A percentile compares a stretch with the other conserved stretches of the same genome.
Evolutionary conservation across 2,888 invertebrate species (phyloP).

Genomic region (Schizaphis graminum): DNA sequence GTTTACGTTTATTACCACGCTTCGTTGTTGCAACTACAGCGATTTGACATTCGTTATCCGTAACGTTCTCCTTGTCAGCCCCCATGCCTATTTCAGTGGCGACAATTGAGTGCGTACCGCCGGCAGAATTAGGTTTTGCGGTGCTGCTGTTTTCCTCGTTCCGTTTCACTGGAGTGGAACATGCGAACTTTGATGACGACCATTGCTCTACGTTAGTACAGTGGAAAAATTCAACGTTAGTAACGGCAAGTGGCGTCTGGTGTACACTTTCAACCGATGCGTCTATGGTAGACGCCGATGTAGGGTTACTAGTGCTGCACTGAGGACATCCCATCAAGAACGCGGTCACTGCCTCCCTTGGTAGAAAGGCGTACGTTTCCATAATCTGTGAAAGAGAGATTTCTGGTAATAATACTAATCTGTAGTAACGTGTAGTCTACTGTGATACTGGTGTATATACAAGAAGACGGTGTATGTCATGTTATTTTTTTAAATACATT

Average conservation of each 20-base stretch:
- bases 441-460: neutral
- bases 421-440: neutral
- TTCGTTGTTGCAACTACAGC: conserved; percentile 47
- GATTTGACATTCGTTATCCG: neutral
- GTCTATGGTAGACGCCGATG: conserved; percentile 73
- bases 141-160: neutral
- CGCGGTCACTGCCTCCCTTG: conserved; percentile 95
- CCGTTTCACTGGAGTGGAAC: conserved; percentile 69
- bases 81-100: neutral
- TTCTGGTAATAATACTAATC: neutral
- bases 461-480: neutral
- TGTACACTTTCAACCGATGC: neutral
- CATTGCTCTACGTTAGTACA: neutral
- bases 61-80: conserved; percentile 46
- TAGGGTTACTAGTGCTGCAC: conserved; percentile 83
- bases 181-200: conserved; percentile 35
- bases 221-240: neutral
- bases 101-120: neutral
- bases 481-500: neutral
- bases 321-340: conserved; percentile 95
- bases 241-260: neutral
- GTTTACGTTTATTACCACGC: conserved; percentile 65
- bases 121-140: no score
- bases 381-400: conserved; percentile 81
- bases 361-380: conserved; percentile 95